A percentile compares a stretch with the other conserved stretches of the same genome.
Conservation (phyloP, 1,140 invertebrate species). For the Heliconius hewitsoni region DNA sequence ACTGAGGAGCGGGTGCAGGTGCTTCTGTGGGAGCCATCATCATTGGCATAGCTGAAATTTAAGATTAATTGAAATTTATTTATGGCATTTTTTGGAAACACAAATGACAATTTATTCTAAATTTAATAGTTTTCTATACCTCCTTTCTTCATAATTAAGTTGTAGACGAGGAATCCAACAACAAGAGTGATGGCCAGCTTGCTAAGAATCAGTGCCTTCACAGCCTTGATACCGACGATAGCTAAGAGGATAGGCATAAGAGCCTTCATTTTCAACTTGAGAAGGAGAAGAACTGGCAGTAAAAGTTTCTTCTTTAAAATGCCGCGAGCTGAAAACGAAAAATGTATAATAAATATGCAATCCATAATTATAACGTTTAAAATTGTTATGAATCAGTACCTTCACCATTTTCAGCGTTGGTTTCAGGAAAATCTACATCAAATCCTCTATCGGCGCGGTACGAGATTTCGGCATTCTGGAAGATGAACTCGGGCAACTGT, state of each 20-base stretch:
- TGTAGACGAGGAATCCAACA: constrained; percentile 89
- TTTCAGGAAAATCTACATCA: constrained; percentile 82
- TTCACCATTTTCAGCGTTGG: constrained; percentile 79
- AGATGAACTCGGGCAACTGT: constrained; percentile 87
- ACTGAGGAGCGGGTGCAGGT: constrained; percentile 34
- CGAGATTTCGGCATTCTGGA: constrained; percentile 85
- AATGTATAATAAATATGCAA: constrained; percentile 17
- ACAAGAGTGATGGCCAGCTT: constrained; percentile 90
- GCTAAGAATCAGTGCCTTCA: constrained; percentile 91
- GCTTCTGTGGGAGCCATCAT: constrained; percentile 83
- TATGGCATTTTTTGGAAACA: too few species aligned
- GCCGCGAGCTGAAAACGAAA: constrained; percentile 80
- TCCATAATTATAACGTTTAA: background rate
- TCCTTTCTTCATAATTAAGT: constrained; percentile 88
- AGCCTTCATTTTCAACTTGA: constrained; percentile 92
- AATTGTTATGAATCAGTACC: constrained; percentile 49
- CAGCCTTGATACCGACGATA: constrained; percentile 89
- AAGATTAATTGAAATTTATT: background rate
- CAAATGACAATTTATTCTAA: background rate
- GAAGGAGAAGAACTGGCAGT: constrained; percentile 87
- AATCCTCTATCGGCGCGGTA: constrained; percentile 86
- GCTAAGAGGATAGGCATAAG: constrained; percentile 90
- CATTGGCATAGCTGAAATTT: constrained; percentile 86
- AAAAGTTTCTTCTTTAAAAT: constrained; percentile 91
- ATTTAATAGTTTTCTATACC: constrained; percentile 43